Evolutionary conservation across 2,888 invertebrate genomes (phyloP).

Genomic region (Anoplius nigerrimus): DNA sequence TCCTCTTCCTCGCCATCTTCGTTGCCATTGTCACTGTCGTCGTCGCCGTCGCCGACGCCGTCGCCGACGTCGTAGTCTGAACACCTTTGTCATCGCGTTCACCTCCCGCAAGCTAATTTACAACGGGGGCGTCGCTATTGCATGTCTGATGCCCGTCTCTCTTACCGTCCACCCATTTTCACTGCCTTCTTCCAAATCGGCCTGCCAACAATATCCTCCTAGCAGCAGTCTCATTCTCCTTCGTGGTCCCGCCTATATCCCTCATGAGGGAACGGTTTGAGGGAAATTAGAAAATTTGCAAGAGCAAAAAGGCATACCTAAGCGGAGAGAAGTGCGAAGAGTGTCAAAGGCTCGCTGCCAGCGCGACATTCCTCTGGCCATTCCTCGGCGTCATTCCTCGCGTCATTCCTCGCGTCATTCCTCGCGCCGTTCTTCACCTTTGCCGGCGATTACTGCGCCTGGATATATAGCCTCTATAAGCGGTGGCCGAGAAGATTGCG

Average conservation of each 20-base stretch:
- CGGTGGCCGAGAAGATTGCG: conserved; percentile 31
- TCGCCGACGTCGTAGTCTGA: conserved; percentile 37
- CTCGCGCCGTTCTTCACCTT: conserved; percentile 15
- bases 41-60: no score
- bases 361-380: conserved; percentile 25
- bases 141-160: conserved; percentile 53
- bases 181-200: no score
- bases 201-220: no score
- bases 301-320: no score
- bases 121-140: conserved; percentile 63
- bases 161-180: conserved; percentile 16
- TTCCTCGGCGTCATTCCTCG: no score
- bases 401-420: conserved; percentile 24
- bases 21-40: no score
- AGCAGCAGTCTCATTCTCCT: no score
- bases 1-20: conserved; percentile 44
- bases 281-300: no score
- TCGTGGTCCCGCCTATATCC: no score
- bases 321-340: no score
- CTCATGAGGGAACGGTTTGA: no score
- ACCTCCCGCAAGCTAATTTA: conserved; percentile 61
- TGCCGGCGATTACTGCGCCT: background rate
- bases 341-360: no score
- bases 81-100: conserved; percentile 46
- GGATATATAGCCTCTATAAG: conserved; percentile 14